Evolutionary conservation across 2,888 invertebrate species (phyloP), one percentile per base, ranked within the genome.

Genomic region (Drosophila ezoana): DNA sequence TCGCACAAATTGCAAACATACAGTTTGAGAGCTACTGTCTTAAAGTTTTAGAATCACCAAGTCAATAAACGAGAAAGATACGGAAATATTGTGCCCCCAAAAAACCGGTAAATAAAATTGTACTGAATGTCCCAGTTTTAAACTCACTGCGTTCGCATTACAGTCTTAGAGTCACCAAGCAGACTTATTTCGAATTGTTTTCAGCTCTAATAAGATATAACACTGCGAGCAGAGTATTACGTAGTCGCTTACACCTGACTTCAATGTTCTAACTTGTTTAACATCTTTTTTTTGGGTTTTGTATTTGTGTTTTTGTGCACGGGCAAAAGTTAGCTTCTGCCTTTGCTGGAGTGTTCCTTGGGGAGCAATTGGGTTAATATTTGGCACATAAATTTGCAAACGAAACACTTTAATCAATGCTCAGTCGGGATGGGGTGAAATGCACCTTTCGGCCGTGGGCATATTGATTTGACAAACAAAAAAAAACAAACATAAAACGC

Each of bases 311-410:
- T 47, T 59, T 38, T 51, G 38, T 58, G 64, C 63, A 65, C 37
- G 66, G 65, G 61, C 61, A 62, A 80, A 81, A 85, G 65, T 81
- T 83, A 73, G 35, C 41, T 63, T 67, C 40, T 65, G 53, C 47
- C 58, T 45, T 56, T 54, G 51, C 43, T 53, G 71, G 78, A 80
- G 87, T 87, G 84, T 69, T 83, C 89, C 89, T 83, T 75, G 75
- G 83, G 89, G 83, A 83, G 83, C 83, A 80, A 83, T 83, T 83
- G 87, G 75, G 83, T 83, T 83, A 83, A 83, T 83, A 83, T 88
- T 88, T 88, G 70, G 75, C 77, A 88, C 83, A 83, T 83, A 83
- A 83, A 83, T 83, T 83, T 83, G 89, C 84, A 83, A 83, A 64
- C 72, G 75, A 80, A 88, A 78, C 89, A 83, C 83, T 83, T 83